These are phyloP conservation scores for Silurus asotus DNA, from an alignment of 2,113 vertebrate genomes.

Conservation along the genomic window DNA sequence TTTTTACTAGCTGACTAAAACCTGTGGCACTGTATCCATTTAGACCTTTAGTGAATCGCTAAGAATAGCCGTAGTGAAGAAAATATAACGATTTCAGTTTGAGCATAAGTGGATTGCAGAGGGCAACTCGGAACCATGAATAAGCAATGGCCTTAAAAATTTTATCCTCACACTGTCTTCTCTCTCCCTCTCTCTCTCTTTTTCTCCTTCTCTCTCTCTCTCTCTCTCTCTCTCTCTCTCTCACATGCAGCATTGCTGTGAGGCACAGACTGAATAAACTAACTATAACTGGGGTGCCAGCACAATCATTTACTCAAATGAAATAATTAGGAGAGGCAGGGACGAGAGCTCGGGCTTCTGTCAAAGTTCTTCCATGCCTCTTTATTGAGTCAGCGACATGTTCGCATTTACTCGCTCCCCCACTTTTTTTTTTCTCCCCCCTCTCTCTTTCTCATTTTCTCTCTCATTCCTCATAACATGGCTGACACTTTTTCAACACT, in stretches of 20 bases:
- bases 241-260: background rate
- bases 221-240: conserved; percentile 10
- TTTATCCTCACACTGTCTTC: background rate
- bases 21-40: too few species aligned
- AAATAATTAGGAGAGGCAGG: conserved; percentile 41
- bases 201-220: background rate
- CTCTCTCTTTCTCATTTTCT: background rate
- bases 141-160: conserved; percentile 1
- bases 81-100: conserved; percentile 12
- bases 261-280: conserved; percentile 30
- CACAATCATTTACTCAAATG: conserved; percentile 45
- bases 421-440: background rate
- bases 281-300: conserved; percentile 16
- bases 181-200: background rate
- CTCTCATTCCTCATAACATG: background rate
- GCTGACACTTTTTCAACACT: conserved; percentile 31
- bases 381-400: conserved; percentile 31
- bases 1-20: too few species aligned
- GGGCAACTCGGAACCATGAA: conserved; percentile 1
- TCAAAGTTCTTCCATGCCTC: conserved; percentile 13
- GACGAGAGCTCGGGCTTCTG: conserved; percentile 29
- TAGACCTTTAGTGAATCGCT: background rate
- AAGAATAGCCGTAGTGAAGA: background rate
- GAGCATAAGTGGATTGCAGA: background rate
- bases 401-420: background rate